Base-by-base conservation (phyloP, 53 echinoderm and acorn worm species). In the Echinometra lucunter region DNA sequence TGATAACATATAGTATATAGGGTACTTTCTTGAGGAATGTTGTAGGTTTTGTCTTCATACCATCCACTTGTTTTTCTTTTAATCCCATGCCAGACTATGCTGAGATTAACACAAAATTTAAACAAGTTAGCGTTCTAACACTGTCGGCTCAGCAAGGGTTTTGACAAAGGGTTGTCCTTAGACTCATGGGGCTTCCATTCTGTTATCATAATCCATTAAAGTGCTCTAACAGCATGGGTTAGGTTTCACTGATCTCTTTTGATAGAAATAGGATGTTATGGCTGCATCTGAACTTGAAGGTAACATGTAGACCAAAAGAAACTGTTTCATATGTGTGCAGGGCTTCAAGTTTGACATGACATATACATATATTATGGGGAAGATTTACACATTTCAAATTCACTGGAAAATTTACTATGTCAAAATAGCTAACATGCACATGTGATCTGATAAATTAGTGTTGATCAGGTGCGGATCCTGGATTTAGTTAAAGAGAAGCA, bases 261-360 rank as follows among this genome's bases (percentile, higher is more conserved):
- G 42, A 78, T 78, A 23, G 78, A 21, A 78, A 35, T 78, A 78
- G 78, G 78, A 78, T 78, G 78, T 78, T 42, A 78, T 78, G 19
- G 78, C 19, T 78, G 42, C 19, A 72, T 15, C 70, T 35, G 32
- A 34, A 35, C 35, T 34, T 32, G n/a, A n/a, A n/a, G n/a, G n/a
- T n/a, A n/a, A n/a, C n/a, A n/a, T n/a, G n/a, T n/a, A n/a, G n/a
- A n/a, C n/a, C n/a, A n/a, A n/a, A n/a, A n/a, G n/a, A n/a, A n/a
- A n/a, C n/a, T n/a, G n/a, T n/a, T n/a, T n/a, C n/a, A n/a, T n/a
- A n/a, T n/a, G n/a, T n/a, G n/a, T n/a, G n/a, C n/a, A n/a, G n/a
- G n/a, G n/a, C n/a, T n/a, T n/a, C n/a, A n/a, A n/a, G n/a, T n/a
- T n/a, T n/a, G n/a, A n/a, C n/a, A n/a, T n/a, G n/a, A n/a, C n/a